Percentiles rank a stretch among this genome's conserved stretches.
Conservation (phyloP, 2,888 invertebrate species). For the Heliconius sara region DNA sequence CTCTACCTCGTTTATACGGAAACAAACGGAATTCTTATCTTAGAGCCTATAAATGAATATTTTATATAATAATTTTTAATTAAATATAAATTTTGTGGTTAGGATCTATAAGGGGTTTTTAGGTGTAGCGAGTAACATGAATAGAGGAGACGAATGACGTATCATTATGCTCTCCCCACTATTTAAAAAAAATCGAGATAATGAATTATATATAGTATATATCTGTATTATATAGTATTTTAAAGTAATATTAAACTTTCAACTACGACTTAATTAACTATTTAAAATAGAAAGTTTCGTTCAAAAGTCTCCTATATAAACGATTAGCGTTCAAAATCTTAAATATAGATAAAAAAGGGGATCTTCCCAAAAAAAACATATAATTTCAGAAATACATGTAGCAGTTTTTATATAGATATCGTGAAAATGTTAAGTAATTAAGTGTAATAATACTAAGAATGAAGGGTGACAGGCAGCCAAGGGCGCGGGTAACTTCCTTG, state of each 20-base stretch:
- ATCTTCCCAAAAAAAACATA: neutral
- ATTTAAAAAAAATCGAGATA: neutral
- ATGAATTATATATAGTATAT: neutral
- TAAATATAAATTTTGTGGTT: neutral
- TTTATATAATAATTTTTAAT: constrained; percentile 3
- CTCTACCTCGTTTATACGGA: constrained; percentile 34
- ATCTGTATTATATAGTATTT: neutral
- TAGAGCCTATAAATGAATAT: neutral
- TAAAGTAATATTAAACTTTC: neutral
- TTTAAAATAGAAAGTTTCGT: constrained; percentile 3
- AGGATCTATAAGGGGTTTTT: neutral
- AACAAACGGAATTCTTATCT: constrained; percentile 22
- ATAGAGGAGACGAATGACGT: neutral
- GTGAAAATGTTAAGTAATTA: neutral
- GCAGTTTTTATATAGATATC: neutral
- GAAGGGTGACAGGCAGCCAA: constrained; percentile 42
- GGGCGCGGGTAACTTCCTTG: constrained; percentile 45
- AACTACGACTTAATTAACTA: neutral
- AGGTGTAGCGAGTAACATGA: neutral
- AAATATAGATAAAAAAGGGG: neutral
- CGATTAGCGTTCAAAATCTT: too few relatives aligned
- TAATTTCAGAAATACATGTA: neutral
- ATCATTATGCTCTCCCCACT: neutral
- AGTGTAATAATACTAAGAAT: constrained; percentile 21
- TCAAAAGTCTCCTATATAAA: neutral